Base-by-base conservation (phyloP, 2,113 vertebrate species). In the Struthidea cinerea region DNA sequence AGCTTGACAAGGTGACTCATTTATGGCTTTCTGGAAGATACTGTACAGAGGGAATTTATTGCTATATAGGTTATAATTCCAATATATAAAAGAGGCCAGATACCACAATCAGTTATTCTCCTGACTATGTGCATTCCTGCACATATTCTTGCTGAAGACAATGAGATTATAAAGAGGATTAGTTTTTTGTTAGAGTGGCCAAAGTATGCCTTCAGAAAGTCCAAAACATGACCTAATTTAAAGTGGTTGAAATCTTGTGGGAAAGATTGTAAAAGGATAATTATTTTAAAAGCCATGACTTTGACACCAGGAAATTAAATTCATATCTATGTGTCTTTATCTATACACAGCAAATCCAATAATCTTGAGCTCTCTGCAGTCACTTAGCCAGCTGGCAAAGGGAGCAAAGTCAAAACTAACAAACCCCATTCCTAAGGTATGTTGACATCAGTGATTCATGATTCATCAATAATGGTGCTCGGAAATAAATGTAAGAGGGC, bases 251-350 rank as follows among this genome's bases (percentile, higher is more conserved):
- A 95, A 76, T 84, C 92, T 95, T 75, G 47, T 93, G 94, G 94
- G 95, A 92, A 96, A 94, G 92, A 93, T 44, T 93, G 60, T 93
- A 95, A 96, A 68, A 82, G 88, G 84, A 92, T 96, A 96, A 96
- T 97, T 97, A 92, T 95, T 97, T 97, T 96, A 92, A 94, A 94
- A 96, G 77, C 94, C 76, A 82, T 78, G 92, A 93, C 93, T 96
- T 92, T 95, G 96, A 96, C 96, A 97, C 93, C 93, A 96, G 96
- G 95, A 97, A 96, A 97, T 97, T 94, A 97, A 97, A 97, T 96
- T 96, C 93, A 79, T 96, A 97, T 94, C 95, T 96, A 76, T 94
- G 89, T 89, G 96, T 95, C 95, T 97, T 95, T 96, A 96, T 97
- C 94, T 96, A 95, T 81, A 96, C 92, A 92, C 76, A 94, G 65